Percentiles rank a stretch among this genome's conserved stretches.
These are phyloP conservation scores for Takifugu rubripes DNA, from an alignment of 2,797 vertebrate species.

Conservation along the genomic window DNA sequence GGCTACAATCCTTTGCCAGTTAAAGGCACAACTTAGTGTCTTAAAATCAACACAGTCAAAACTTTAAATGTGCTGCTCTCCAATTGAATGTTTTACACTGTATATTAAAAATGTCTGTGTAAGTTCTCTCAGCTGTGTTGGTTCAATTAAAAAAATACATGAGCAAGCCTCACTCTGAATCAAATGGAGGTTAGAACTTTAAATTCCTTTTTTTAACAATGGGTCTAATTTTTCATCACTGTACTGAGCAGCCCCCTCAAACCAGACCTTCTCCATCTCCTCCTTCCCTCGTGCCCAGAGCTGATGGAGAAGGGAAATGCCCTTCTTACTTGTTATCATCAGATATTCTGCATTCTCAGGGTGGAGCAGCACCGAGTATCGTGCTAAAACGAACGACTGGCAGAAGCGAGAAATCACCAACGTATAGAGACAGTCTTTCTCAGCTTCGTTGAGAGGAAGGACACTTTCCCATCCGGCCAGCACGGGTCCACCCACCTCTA, in stretches of 20 bases:
- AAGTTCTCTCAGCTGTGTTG: too few relatives aligned
- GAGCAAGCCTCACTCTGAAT: too few relatives aligned
- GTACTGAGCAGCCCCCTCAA: constrained; percentile 56
- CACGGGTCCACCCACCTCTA: constrained; percentile 80
- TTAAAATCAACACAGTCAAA: too few relatives aligned
- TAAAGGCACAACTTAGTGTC: too few relatives aligned
- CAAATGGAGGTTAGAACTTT: too few relatives aligned
- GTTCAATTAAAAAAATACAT: too few relatives aligned
- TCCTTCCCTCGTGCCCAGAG: constrained; percentile 80
- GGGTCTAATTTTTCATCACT: neutral
- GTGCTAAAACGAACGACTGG: constrained; percentile 82
- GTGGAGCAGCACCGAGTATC: constrained; percentile 65
- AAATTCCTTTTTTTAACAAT: neutral
- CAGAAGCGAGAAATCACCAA: constrained; percentile 84
- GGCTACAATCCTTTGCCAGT: too few relatives aligned
- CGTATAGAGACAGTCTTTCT: constrained; percentile 79
- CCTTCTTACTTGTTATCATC: constrained; percentile 75
- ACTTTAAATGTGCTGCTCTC: too few relatives aligned
- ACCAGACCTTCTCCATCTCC: constrained; percentile 82
- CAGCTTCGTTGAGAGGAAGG: constrained; percentile 74
- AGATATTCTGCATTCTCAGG: constrained; percentile 88
- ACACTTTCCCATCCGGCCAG: constrained; percentile 90
- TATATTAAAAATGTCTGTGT: too few relatives aligned
- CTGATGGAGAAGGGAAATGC: constrained; percentile 61
- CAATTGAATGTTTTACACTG: too few relatives aligned